Evolutionary conservation across 2,113 vertebrate genomes (phyloP), one percentile per base, ranked within the genome.

Genomic region (Struthidea cinerea): DNA sequence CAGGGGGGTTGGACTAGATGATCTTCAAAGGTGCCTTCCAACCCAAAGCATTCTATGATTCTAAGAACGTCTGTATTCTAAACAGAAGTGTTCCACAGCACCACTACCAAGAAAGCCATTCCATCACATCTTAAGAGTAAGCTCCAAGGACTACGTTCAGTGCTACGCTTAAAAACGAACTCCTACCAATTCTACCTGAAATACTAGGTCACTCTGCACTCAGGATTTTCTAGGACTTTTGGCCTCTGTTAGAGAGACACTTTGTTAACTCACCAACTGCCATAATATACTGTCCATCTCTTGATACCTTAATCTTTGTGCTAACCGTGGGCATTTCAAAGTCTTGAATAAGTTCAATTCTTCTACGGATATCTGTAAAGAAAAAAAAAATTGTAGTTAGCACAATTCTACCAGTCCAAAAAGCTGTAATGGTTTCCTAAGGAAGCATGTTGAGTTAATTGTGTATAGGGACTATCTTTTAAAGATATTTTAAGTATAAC

Each of bases 341-440:
- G 93, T 99, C 99, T 91, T 99, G 99, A 96, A 99, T 99, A 86
- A 99, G 99, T 93, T 99, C 99, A 71, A 99, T 99, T 97, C 99
- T 99, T 80, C 98, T 99, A 37, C 98, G 99, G 94, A 99, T 96
- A 94, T 99, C 99, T 99, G 89, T 7, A 56, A 69, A 92, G 57
- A 37, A 88, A 81, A 39, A 37, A 61, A n/a, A 35, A 44, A 12
- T 37, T 41, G 81, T 70, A 44, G 39, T 59, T 19, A 61, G 35
- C 11, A 47, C 9, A 41, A 30, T 35, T 85, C 7, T 44, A 64
- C 50, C 28, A 61, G 21, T 21, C 32, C 0, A 65, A 61, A 77
- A 83, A 55, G 12, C 1, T 44, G 3, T 17, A 82, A 69, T 0
- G 0, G 8, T 28, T 67, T 91, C 46, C 93, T 44, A 76, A 1